phyloP scores from a whole-genome alignment of 2,113 vertebrate genomes.

The Crypturellus undulatus region DNA sequence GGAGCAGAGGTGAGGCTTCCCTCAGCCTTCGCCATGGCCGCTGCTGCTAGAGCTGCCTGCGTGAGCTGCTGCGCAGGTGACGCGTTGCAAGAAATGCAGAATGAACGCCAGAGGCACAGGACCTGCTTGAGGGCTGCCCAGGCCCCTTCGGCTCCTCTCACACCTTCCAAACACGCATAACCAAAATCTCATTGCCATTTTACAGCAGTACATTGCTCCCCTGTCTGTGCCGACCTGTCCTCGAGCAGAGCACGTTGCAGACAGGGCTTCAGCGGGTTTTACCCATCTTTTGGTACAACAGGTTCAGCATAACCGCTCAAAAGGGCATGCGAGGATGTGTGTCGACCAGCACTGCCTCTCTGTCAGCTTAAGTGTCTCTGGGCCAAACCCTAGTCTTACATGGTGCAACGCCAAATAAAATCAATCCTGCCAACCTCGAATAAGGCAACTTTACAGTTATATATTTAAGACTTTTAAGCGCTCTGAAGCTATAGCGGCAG shows the following conservation, averaged over 20 bases:
- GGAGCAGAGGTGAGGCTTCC: background rate
- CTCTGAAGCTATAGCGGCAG: background rate
- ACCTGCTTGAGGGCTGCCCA: background rate
- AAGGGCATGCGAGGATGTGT: background rate
- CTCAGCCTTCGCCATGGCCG: background rate
- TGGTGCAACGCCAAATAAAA: background rate
- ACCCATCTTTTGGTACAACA: background rate
- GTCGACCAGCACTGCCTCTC: background rate
- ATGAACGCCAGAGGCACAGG: background rate
- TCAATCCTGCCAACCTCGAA: background rate
- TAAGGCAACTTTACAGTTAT: background rate
- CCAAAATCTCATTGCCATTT: background rate
- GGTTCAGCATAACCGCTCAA: background rate
- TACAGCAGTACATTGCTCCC: background rate
- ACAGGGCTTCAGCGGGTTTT: background rate
- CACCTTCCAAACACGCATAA: fast-evolving
- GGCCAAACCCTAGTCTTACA: background rate
- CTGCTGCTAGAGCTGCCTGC: background rate
- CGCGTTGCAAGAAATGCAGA: background rate
- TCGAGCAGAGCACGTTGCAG: background rate
- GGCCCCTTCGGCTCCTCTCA: no score
- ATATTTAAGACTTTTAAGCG: background rate
- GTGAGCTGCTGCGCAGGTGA: background rate
- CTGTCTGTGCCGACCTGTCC: background rate
- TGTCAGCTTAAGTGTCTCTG: background rate